Evolutionary conservation across 1,140 invertebrate genomes (phyloP), one percentile per base, ranked within the genome.

Genomic region (Pachypeltis micranthus): DNA sequence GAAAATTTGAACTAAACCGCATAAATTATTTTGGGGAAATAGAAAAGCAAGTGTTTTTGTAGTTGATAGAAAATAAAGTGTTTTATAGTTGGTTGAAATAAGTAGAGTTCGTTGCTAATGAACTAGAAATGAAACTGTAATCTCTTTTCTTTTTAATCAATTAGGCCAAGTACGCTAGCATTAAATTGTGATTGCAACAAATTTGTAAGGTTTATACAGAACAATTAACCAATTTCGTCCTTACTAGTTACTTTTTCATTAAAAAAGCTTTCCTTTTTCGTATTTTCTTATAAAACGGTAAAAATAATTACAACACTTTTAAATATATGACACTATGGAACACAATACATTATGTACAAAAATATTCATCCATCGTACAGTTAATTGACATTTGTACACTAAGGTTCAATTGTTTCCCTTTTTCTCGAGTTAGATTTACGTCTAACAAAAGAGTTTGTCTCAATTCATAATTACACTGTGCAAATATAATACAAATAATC

Each of bases 321-420:
- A 66, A 58, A 64, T 66, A 68, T 63, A 67, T 25, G 29, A 59
- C 56, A 68, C 60, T 31, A 29, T 59, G 54, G 24, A 63, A 63
- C 47, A 65, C 61, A n/a, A n/a, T n/a, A 69, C 73, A 74, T 75
- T 77, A 77, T 77, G 71, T 77, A 77, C 75, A 77, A 77, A 77
- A 77, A 77, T 76, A 77, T 76, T 61, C 70, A 75, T 73, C 75
- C 74, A 71, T 71, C 61, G 67, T 70, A 65, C 70, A 70, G 70
- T 67, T 76, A 77, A 77, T 77, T 77, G 76, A 77, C 76, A 64
- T 77, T 76, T 77, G 74, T 77, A 77, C 75, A 77, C 68, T 72
- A 71, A 63, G 72, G 47, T 51, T 51, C 71, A 70, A 55, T 68
- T 66, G 57, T 67, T 66, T 68, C 62, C 72, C 65, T 47, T 66